Percentiles rank a stretch among this genome's conserved stretches.
Conservation (phyloP, 2,113 vertebrate genomes). For the Aix galericulata region DNA sequence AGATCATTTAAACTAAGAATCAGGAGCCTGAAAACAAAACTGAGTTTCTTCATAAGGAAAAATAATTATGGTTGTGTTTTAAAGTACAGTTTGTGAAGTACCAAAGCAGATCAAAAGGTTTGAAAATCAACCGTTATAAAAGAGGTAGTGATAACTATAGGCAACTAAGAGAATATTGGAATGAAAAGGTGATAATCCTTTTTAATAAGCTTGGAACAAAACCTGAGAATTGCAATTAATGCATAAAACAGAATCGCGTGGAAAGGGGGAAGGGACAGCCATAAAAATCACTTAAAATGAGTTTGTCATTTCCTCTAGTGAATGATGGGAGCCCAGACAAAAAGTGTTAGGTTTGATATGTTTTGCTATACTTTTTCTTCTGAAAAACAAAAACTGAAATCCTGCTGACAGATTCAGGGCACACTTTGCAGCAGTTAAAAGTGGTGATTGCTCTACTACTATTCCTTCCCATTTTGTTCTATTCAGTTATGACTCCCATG, state of each 20-base stretch:
- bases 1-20: neutral
- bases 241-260: slow-evolving; percentile 47
- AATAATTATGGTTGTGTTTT: neutral
- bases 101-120: slow-evolving; percentile 49
- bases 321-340: slow-evolving; percentile 58
- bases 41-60: slow-evolving; percentile 7
- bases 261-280: slow-evolving; percentile 14
- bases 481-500: slow-evolving; percentile 48
- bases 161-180: slow-evolving; percentile 7
- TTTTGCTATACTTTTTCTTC: slow-evolving; percentile 65
- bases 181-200: slow-evolving; percentile 65
- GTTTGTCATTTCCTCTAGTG: slow-evolving; percentile 63
- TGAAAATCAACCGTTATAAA: slow-evolving; percentile 30
- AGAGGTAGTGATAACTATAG: slow-evolving; percentile 8
- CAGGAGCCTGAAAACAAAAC: neutral
- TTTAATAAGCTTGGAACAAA: slow-evolving; percentile 22
- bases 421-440: slow-evolving; percentile 63
- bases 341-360: slow-evolving; percentile 66
- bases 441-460: slow-evolving; percentile 53
- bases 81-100: neutral
- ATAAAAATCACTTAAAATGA: slow-evolving; percentile 47
- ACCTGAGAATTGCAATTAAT: slow-evolving; percentile 13
- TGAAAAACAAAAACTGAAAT: slow-evolving; percentile 65
- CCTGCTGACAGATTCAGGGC: slow-evolving; percentile 78
- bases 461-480: slow-evolving; percentile 59